Base-by-base conservation (phyloP, 2,113 vertebrate genomes). In the Camelus dromedarius region DNA sequence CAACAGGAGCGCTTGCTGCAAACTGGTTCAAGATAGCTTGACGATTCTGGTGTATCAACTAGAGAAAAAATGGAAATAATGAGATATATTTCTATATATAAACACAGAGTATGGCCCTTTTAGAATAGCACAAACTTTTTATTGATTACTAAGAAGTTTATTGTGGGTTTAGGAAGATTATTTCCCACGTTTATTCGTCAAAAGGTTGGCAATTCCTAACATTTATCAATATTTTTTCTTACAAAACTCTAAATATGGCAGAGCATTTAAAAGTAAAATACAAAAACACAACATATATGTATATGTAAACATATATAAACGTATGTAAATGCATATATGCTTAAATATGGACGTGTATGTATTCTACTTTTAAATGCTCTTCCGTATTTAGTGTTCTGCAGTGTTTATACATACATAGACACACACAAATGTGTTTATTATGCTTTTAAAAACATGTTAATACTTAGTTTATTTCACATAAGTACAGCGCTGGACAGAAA, bases 11-110 rank as follows among this genome's bases (percentile, higher is more conserved):
- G n/a, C 19, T 98, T 72, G 98, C 99, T 62, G 99, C 99, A 95
- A 99, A 99, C 97, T 98, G 98, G 97, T 98, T 99, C 96, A 99
- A 98, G 92, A 98, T 98, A 0, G 99, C 98, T 95, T 99, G 98
- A 38, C 99, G 98, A 98, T 99, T 99, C 90, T 99, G 99, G 98
- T 99, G 99, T 95, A 98, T 92, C 88, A 98, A 84, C 99, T 99
- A 95, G n/a, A 97, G 64, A 81, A 80, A 80, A 79, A 84, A 94
- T 38, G 9, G 12, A 83, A 90, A 96, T 54, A 81, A 77, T 46
- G 70, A 96, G 58, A 76, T 5, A 73, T 66, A 91, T 73, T 86
- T 80, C n/a, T 35, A 87, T 15, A 85, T 8, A 69, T 32, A 86
- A 62, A 79, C 24, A 93, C 19, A 79, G 6, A 82, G 50, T 26